Evolutionary conservation across 1,140 invertebrate genomes (phyloP).

Genomic region (Drosophila neocordata): DNA sequence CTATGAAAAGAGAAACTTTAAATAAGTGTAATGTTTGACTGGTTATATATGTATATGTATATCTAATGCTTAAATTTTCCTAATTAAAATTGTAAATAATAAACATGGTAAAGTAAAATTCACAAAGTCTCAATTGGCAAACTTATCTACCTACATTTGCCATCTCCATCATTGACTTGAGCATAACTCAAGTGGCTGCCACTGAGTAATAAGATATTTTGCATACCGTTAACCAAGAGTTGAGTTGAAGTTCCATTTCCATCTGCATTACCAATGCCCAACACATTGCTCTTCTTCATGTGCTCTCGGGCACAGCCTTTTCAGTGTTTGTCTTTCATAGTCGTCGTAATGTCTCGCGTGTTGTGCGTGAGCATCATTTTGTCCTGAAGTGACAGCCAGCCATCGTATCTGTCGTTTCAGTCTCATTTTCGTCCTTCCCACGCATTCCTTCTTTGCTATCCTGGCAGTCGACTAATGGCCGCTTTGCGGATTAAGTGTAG

Average conservation of each 20-base stretch:
- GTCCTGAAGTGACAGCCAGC: slow-evolving; percentile 31
- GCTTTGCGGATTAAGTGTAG: slow-evolving; percentile 71
- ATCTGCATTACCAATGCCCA: background rate
- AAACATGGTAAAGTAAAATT: slow-evolving; percentile 9
- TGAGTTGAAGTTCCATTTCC: background rate
- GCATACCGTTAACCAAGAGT: slow-evolving; percentile 50
- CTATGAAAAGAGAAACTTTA: background rate
- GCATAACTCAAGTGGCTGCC: slow-evolving; percentile 45
- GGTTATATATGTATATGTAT: slow-evolving; percentile 2
- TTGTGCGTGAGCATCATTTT: slow-evolving; percentile 40
- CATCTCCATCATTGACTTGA: slow-evolving; percentile 10
- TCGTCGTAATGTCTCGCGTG: background rate
- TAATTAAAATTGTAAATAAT: slow-evolving; percentile 46
- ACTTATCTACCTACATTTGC: background rate
- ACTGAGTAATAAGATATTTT: slow-evolving; percentile 62
- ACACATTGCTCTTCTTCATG: background rate
- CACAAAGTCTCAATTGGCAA: slow-evolving; percentile 29
- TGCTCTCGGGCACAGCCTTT: slow-evolving; percentile 54
- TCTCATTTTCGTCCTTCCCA: background rate
- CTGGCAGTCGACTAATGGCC: slow-evolving; percentile 64
- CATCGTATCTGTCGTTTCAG: slow-evolving; percentile 23
- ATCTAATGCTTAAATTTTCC: slow-evolving; percentile 22
- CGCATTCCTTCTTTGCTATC: background rate
- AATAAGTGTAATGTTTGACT: background rate
- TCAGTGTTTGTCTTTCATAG: slow-evolving; percentile 42